Evolutionary conservation across 2,888 invertebrate species (phyloP), one percentile per base, ranked within the genome.

Genomic region (Erannis defoliaria): DNA sequence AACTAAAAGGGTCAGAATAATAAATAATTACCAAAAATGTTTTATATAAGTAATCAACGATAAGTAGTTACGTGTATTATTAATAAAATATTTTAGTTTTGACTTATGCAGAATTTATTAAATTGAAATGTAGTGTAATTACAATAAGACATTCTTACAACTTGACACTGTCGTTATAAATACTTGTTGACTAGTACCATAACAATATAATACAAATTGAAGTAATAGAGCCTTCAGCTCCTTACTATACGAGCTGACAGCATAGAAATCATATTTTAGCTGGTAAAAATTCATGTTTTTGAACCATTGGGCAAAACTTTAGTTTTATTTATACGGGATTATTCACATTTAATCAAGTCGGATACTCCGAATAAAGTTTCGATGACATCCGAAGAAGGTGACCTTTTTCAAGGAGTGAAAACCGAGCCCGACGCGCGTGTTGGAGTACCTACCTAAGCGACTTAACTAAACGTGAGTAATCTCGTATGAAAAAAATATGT

Each of bases 131-230:
- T 82, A 80, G 82, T 87, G 86, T 87, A 85, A 86, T 88, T 89
- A 90, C 89, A 89, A 84, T 84, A 82, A 80, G 86, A 89, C 83
- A 85, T 84, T 72, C 72, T 84, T 81, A 82, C 80, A 81, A 82
- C 76, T 84, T 83, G 83, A 88, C 84, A 86, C 76, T 79, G 77
- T 82, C 80, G 82, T 88, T 83, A 86, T 84, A 89, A 87, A 89
- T 89, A 90, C 85, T 89, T 86, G 82, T 85, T 91, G 92, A 92
- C 92, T 92, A 84, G 83, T 82, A 81, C 78, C 81, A 81, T 83
- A 70, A 70, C 63, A 83, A 77, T 79, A 78, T 76, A 80, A 80
- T 78, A 82, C 75, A 78, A 68, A 71, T 72, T 79, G 70, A 75
- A 73, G 65, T 69, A 68, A 66, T 66, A 68, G 37, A 55, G 49